Conservation (phyloP, 2,888 invertebrate genomes). For the Drosophila engyochracea region DNA sequence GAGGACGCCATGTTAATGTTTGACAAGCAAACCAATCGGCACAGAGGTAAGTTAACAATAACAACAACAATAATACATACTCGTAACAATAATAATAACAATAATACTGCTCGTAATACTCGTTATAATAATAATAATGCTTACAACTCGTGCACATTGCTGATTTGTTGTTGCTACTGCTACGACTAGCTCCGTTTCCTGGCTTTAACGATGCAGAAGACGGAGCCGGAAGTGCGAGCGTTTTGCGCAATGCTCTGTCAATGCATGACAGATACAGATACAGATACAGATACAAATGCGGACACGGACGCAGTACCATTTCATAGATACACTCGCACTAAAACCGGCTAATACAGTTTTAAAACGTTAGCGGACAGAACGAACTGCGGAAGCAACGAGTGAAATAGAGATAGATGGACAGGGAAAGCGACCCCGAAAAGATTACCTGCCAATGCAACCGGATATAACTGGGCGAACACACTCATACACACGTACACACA, state of each 20-base stretch:
- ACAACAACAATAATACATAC: slow-evolving; percentile 6
- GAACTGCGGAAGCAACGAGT: slow-evolving; percentile 57
- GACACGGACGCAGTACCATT: slow-evolving; percentile 2
- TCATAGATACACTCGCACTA: neutral
- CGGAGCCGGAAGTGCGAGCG: slow-evolving; percentile 76
- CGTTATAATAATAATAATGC: slow-evolving; percentile 41
- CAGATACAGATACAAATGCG: slow-evolving; percentile 1
- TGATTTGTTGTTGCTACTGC: slow-evolving; percentile 36
- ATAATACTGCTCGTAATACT: slow-evolving; percentile 14
- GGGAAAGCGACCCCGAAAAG: slow-evolving; percentile 56
- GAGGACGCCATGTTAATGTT: slow-evolving; percentile 99
- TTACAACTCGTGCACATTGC: slow-evolving; percentile 14
- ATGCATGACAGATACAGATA: slow-evolving; percentile 58
- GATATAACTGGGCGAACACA: slow-evolving; percentile 56
- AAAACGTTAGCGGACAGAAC: slow-evolving; percentile 40
- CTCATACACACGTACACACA: slow-evolving; percentile 11
- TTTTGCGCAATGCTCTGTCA: slow-evolving; percentile 70
- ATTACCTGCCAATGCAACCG: slow-evolving; percentile 80
- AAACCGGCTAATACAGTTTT: slow-evolving; percentile 58
- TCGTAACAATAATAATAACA: slow-evolving; percentile 11
- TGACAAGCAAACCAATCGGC: slow-evolving; percentile 99
- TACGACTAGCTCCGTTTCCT: slow-evolving; percentile 63
- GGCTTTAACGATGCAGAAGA: slow-evolving; percentile 72
- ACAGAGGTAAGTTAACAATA: slow-evolving; percentile 93
- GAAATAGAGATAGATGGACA: neutral